Evolutionary conservation across 1,140 invertebrate species (phyloP).

Genomic region (Gryllus bimaculatus): DNA sequence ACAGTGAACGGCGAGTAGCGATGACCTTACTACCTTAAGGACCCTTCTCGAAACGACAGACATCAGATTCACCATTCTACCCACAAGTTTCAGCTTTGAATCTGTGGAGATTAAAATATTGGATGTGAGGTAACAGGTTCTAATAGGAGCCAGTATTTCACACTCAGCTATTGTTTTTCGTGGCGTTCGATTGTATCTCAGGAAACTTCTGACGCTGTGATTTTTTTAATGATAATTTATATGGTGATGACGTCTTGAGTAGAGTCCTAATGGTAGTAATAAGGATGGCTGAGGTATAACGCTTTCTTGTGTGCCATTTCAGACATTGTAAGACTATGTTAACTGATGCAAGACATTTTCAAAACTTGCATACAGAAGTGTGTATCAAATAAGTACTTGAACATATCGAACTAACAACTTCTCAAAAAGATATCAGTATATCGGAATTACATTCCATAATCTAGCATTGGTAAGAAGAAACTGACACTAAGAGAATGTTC

Average conservation of each 20-base stretch:
- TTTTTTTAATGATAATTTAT: neutral
- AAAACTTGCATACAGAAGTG: neutral
- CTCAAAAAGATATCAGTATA: neutral
- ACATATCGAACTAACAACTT: neutral
- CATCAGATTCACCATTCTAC: neutral
- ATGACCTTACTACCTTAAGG: constrained; percentile 25
- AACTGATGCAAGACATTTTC: neutral
- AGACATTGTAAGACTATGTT: neutral
- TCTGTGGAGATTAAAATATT: neutral
- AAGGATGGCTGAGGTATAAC: neutral
- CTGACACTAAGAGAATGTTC: constrained; percentile 7
- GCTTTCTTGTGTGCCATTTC: constrained; percentile 17
- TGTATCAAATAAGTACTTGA: neutral
- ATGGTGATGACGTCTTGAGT: neutral
- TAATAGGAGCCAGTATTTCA: too few species aligned
- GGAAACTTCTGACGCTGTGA: constrained; percentile 21
- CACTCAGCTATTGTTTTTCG: too few species aligned
- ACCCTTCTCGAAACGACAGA: neutral
- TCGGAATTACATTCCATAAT: neutral
- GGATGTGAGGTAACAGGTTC: neutral
- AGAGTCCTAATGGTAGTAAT: neutral
- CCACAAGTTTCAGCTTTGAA: too few species aligned
- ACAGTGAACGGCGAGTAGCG: constrained; percentile 45
- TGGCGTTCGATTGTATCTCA: constrained; percentile 4
- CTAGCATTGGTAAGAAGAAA: neutral